Evolutionary conservation across 2,797 vertebrate species (phyloP).

Genomic region (Pantherophis vulpinus): DNA sequence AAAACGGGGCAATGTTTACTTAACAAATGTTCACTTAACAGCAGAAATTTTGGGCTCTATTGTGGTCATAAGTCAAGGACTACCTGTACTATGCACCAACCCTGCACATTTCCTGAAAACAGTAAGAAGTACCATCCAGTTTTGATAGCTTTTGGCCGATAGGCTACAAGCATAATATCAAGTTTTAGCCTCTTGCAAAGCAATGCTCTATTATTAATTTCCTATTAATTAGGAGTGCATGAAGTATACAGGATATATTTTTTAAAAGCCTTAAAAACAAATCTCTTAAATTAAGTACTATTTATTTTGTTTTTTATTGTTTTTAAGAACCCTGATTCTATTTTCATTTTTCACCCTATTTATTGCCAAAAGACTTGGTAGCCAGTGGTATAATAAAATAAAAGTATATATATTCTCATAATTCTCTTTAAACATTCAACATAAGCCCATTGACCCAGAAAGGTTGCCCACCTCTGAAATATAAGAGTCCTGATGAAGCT

Average conservation of each 20-base stretch:
- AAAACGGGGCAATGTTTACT: too few species aligned
- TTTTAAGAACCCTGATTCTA: neutral
- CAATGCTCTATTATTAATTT: neutral
- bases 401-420: neutral
- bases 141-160: neutral
- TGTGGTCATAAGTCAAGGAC: too few species aligned
- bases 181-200: neutral
- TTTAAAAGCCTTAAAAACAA: neutral
- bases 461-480: neutral
- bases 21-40: too few species aligned
- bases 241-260: neutral
- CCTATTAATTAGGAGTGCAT: neutral
- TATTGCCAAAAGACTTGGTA: neutral
- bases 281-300: neutral
- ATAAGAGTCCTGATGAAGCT: neutral
- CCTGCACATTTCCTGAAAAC: neutral
- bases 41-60: too few species aligned
- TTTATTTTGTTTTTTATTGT: neutral
- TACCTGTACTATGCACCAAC: neutral
- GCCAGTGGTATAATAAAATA: neutral
- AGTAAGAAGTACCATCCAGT: neutral
- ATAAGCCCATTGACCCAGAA: neutral
- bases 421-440: neutral
- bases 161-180: neutral
- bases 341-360: neutral